These are phyloP conservation scores for Boloria selene DNA, from an alignment of 2,888 invertebrate genomes.

Conservation along the genomic window DNA sequence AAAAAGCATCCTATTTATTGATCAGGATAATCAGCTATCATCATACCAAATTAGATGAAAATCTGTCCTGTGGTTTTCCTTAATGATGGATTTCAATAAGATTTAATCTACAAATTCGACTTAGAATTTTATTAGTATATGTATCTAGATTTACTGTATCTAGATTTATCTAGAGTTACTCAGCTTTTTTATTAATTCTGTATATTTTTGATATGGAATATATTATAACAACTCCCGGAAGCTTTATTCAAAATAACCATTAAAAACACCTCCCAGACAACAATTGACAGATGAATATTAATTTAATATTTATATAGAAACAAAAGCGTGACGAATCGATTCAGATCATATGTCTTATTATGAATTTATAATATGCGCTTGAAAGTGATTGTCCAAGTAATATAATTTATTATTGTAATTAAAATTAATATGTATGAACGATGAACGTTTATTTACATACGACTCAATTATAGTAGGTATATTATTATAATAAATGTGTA, in stretches of 20 bases:
- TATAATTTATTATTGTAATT: slow-evolving; percentile 20
- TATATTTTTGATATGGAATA: too few species aligned
- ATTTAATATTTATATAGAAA: slow-evolving; percentile 29
- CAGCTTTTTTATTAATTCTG: too few species aligned
- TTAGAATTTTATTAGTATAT: too few species aligned
- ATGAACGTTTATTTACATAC: slow-evolving; percentile 11
- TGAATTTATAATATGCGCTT: slow-evolving; percentile 12
- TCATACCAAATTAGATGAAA: too few species aligned
- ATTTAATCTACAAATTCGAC: too few species aligned
- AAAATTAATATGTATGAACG: slow-evolving; percentile 1
- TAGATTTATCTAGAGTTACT: too few species aligned
- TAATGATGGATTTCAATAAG: too few species aligned
- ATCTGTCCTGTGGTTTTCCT: too few species aligned
- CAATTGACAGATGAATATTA: slow-evolving; percentile 17
- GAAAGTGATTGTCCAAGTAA: background rate
- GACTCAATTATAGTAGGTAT: background rate
- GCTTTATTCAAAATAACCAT: slow-evolving; percentile 8
- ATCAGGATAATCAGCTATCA: too few species aligned
- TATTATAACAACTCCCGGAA: background rate
- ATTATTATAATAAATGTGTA: background rate
- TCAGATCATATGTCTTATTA: slow-evolving; percentile 8
- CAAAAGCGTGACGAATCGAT: slow-evolving; percentile 33
- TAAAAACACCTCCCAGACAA: slow-evolving; percentile 12
- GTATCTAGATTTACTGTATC: too few species aligned
- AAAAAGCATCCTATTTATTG: too few species aligned